phyloP scores from a whole-genome alignment of 2,113 vertebrate genomes.

The Artemisiospiza belli region DNA sequence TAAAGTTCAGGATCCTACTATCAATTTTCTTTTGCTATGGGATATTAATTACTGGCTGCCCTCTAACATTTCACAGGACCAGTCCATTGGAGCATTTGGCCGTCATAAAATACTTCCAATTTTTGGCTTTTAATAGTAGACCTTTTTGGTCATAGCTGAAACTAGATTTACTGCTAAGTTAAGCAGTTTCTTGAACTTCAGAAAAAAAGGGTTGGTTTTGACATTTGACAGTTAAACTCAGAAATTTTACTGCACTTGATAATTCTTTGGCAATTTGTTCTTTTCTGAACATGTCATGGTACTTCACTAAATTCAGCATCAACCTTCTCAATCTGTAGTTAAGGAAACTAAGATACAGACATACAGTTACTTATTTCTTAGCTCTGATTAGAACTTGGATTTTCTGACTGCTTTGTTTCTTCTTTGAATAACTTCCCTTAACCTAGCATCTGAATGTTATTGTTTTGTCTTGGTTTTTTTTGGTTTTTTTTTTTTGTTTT shows the following conservation, averaged over 20 bases:
- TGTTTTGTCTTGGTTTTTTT: not conserved
- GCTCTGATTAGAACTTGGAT: not conserved
- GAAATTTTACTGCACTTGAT: not conserved
- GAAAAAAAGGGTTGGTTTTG: not conserved
- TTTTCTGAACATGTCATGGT: not conserved
- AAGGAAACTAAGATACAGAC: not conserved
- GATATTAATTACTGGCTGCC: not conserved
- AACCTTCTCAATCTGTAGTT: not conserved
- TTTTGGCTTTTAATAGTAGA: not conserved
- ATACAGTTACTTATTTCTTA: not conserved
- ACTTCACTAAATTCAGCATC: not conserved
- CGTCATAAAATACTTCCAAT: not conserved
- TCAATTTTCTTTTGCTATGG: not conserved
- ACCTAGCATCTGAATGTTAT: not conserved
- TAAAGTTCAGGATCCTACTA: not conserved
- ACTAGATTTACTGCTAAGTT: slow-evolving; percentile 5
- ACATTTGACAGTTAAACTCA: not conserved
- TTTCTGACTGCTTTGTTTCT: not conserved
- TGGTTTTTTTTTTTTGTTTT: too few relatives aligned
- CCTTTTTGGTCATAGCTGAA: not conserved
- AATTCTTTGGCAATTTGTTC: not conserved
- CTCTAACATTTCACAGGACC: not conserved
- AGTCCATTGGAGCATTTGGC: not conserved
- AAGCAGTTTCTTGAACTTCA: slow-evolving; percentile 3
- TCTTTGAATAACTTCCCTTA: not conserved